A percentile compares a stretch with the other conserved stretches of the same genome.
Evolutionary conservation across 2,888 invertebrate species (phyloP).

Genomic region (Euclidia mi): DNA sequence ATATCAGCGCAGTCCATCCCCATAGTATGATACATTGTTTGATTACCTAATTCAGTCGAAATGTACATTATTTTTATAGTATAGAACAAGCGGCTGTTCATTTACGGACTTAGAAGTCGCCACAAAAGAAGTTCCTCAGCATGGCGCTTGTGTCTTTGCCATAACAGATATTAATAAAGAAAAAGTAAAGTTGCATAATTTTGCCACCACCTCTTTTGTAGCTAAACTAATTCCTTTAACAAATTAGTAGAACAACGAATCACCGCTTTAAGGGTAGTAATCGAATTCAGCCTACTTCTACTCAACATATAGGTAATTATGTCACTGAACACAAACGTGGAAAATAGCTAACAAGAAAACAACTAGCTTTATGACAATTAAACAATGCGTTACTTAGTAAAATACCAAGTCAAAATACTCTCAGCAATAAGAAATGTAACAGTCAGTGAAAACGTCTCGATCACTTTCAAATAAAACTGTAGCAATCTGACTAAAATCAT

Average conservation of each 20-base stretch:
- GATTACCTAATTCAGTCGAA: slow-evolving; percentile 76
- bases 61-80: slow-evolving; percentile 54
- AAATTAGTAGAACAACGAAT: neutral
- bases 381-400: slow-evolving; percentile 13
- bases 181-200: neutral
- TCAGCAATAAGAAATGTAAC: too few relatives aligned
- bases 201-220: neutral
- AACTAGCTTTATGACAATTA: slow-evolving; percentile 24
- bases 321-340: slow-evolving; percentile 73
- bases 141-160: too few relatives aligned
- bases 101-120: neutral
- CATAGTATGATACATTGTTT: slow-evolving; percentile 63
- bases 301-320: slow-evolving; percentile 55
- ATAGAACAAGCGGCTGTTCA: slow-evolving; percentile 8
- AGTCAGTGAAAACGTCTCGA: too few relatives aligned
- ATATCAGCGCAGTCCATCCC: slow-evolving; percentile 74
- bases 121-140: too few relatives aligned
- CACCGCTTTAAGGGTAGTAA: slow-evolving; percentile 34
- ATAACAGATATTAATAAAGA: neutral
- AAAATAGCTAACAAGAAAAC: slow-evolving; percentile 53
- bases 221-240: neutral
- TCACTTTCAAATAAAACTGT: too few relatives aligned
- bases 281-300: slow-evolving; percentile 36
- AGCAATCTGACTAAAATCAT: too few relatives aligned
- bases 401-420: neutral